Percentiles rank a stretch among this genome's conserved stretches.
These are phyloP conservation scores for Falco cherrug DNA, from an alignment of 2,797 vertebrate genomes.

Conservation along the genomic window DNA sequence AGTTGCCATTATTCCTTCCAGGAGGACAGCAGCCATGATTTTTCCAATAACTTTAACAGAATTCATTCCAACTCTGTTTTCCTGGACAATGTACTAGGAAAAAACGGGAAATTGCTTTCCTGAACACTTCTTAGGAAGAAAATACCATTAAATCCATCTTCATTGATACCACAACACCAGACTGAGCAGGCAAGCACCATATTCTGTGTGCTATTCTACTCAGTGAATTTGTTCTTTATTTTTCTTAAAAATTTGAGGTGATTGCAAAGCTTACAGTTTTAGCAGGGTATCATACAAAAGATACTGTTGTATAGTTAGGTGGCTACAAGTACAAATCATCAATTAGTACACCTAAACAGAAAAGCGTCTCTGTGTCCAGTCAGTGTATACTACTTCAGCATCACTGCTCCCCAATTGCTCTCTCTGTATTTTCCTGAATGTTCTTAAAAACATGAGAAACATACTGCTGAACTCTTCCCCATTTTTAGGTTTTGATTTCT, in stretches of 20 bases:
- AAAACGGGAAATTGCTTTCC: constrained; percentile 17
- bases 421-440: not conserved
- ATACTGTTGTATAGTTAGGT: not conserved
- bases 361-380: not conserved
- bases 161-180: not conserved
- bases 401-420: not conserved
- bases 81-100: constrained; percentile 47
- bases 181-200: not conserved
- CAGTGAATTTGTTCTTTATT: not conserved
- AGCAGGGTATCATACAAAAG: not conserved
- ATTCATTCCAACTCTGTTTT: constrained; percentile 27
- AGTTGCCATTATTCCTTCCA: constrained; percentile 57
- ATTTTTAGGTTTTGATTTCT: not conserved
- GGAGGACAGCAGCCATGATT: not conserved
- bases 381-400: not conserved
- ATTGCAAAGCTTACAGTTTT: not conserved
- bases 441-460: not conserved
- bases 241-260: not conserved
- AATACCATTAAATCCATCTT: constrained; percentile 15
- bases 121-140: constrained; percentile 6
- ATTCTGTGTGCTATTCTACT: not conserved
- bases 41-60: constrained; percentile 54
- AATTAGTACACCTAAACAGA: not conserved
- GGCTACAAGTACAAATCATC: not conserved
- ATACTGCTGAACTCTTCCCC: not conserved